Percentiles rank a stretch among this genome's conserved stretches.
Evolutionary conservation across 64 coral and sea anemone species (phyloP).

Genomic region (Hydrozoanthus tunicans): DNA sequence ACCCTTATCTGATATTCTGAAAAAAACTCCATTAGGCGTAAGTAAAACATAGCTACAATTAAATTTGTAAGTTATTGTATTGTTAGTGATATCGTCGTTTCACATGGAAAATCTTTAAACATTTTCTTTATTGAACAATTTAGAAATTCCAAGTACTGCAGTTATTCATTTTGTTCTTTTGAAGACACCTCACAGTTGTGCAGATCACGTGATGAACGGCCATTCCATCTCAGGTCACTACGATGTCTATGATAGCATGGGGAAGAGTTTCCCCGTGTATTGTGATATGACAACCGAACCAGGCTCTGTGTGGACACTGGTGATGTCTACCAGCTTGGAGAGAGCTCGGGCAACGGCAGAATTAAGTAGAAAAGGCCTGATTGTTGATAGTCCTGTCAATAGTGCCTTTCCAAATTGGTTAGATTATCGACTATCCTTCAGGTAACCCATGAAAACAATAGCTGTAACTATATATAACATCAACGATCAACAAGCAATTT

Average conservation of each 20-base stretch:
- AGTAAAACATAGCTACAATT: too few species aligned
- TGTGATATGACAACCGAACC: slow-evolving; percentile 29
- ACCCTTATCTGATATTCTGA: too few species aligned
- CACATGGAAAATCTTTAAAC: not conserved
- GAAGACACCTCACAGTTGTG: slow-evolving; percentile 32
- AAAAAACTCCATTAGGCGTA: too few species aligned
- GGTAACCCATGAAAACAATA: not conserved
- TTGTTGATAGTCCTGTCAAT: not conserved
- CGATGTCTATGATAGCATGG: slow-evolving; percentile 5
- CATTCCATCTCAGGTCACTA: slow-evolving; percentile 16
- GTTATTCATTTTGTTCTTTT: not conserved
- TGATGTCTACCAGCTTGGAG: slow-evolving; percentile 23
- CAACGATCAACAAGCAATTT: not conserved
- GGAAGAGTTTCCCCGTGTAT: slow-evolving; percentile 1
- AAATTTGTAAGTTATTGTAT: too few species aligned
- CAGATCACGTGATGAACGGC: slow-evolving; percentile 30
- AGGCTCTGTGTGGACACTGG: slow-evolving; percentile 24
- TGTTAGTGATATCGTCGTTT: too few species aligned
- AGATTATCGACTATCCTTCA: slow-evolving; percentile 7
- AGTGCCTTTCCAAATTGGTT: slow-evolving; percentile 23
- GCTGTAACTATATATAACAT: not conserved
- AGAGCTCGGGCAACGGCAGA: not conserved
- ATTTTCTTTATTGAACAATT: not conserved
- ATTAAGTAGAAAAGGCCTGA: not conserved
- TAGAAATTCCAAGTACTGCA: not conserved